phyloP scores from a whole-genome alignment of 2,888 invertebrate genomes.

The Cephus sareptanus region DNA sequence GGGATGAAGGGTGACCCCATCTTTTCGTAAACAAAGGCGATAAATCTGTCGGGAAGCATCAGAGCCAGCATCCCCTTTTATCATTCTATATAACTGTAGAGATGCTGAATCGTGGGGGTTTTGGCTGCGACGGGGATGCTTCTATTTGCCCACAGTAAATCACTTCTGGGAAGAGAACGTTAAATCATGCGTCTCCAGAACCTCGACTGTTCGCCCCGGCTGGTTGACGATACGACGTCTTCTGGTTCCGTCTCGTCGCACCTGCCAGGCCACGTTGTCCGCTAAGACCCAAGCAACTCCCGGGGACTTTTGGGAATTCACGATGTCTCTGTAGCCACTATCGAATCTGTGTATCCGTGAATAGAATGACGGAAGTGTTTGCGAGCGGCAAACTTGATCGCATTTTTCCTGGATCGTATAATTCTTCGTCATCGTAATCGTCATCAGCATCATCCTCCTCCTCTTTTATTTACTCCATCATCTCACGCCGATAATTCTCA shows the following conservation, averaged over 20 bases:
- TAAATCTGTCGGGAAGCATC: not conserved
- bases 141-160: slow-evolving; percentile 18
- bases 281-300: not conserved
- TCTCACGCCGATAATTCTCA: not conserved
- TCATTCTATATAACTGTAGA: not conserved
- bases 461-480: not conserved
- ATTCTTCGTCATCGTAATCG: not conserved
- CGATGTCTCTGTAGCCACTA: not conserved
- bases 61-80: not conserved
- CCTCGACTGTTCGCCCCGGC: slow-evolving; percentile 26
- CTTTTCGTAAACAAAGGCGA: not conserved
- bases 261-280: slow-evolving; percentile 20
- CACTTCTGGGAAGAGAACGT: slow-evolving; percentile 11
- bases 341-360: not conserved
- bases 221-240: slow-evolving; percentile 15
- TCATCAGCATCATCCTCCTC: not conserved
- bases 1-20: not conserved
- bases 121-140: not conserved
- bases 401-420: not conserved
- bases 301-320: not conserved
- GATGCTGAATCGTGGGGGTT: not conserved
- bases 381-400: not conserved
- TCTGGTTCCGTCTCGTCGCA: slow-evolving; percentile 25
- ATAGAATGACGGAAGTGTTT: not conserved
- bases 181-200: slow-evolving; percentile 5